Percentiles rank a stretch among this genome's conserved stretches.
phyloP scores from a whole-genome alignment of 2,888 invertebrate genomes.

The Leistus spinibarbis region DNA sequence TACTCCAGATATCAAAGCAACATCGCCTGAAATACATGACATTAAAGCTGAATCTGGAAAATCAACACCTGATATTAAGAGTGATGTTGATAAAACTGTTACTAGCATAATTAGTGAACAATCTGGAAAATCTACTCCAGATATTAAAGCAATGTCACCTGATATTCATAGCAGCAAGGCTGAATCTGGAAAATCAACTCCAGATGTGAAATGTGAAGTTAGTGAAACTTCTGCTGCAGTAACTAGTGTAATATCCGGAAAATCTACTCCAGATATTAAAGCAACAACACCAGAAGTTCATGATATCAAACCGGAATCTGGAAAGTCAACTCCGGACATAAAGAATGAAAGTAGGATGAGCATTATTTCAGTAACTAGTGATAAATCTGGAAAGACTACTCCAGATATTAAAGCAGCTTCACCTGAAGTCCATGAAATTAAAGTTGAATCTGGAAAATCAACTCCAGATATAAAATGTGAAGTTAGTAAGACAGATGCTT shows the following conservation, averaged over 20 bases:
- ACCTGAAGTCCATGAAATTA: constrained; percentile 44
- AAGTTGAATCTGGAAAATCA: constrained; percentile 40
- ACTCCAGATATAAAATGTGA: constrained; percentile 35
- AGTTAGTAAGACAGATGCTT: constrained; percentile 48
- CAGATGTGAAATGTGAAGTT: constrained; percentile 30
- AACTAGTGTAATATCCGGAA: constrained; percentile 42
- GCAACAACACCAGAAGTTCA: constrained; percentile 40
- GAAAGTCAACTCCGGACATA: constrained; percentile 49
- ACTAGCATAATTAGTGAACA: constrained; percentile 52
- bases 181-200: constrained; percentile 15
- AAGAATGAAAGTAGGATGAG: constrained; percentile 40
- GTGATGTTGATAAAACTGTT: neutral
- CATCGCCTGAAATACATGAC: constrained; percentile 1
- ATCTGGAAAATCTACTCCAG: constrained; percentile 55
- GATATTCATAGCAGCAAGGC: constrained; percentile 3
- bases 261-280: neutral
- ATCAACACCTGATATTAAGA: neutral
- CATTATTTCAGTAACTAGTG: constrained; percentile 15
- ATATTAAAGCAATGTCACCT: constrained; percentile 46
- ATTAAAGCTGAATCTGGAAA: neutral
- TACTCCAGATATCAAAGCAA: neutral
- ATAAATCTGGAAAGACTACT: constrained; percentile 55
- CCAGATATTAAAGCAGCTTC: constrained; percentile 44
- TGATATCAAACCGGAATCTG: constrained; percentile 39
- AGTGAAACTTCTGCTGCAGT: neutral